These are phyloP conservation scores for Drosophila neocordata DNA, from an alignment of 1,140 invertebrate species.

Conservation along the genomic window DNA sequence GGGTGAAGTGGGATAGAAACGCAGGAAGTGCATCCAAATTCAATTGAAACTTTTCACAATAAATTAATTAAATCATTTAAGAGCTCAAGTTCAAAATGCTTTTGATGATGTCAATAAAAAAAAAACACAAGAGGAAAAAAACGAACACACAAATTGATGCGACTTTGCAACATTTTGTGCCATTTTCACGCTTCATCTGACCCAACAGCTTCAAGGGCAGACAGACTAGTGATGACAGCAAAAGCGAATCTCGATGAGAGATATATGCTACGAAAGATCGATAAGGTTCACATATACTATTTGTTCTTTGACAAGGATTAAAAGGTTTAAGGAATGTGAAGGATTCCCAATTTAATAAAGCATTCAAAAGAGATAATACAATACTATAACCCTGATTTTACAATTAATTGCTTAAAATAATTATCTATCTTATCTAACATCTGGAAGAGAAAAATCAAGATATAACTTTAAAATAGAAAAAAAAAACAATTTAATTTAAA, in stretches of 20 bases:
- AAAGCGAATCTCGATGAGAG: slow-evolving; percentile 39
- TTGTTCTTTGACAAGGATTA: not conserved
- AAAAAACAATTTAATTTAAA: too few species aligned
- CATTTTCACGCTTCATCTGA: slow-evolving; percentile 73
- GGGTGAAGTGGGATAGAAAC: not conserved
- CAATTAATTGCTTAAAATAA: too few species aligned
- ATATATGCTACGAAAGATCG: slow-evolving; percentile 14
- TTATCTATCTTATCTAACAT: too few species aligned
- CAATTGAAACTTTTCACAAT: slow-evolving; percentile 73
- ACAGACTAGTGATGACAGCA: slow-evolving; percentile 24
- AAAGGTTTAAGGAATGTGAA: too few species aligned
- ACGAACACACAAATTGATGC: not conserved
- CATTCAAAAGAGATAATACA: too few species aligned
- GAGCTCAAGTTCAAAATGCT: slow-evolving; percentile 70
- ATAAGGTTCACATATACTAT: not conserved
- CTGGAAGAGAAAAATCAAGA: too few species aligned
- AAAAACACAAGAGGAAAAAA: slow-evolving; percentile 28
- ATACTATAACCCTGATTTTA: too few species aligned
- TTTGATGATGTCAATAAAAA: slow-evolving; percentile 44
- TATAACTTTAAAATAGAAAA: too few species aligned
- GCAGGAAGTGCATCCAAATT: slow-evolving; percentile 48
- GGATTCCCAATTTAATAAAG: too few species aligned
- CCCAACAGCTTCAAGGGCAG: slow-evolving; percentile 47
- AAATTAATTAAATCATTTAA: slow-evolving; percentile 80
- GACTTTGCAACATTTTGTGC: slow-evolving; percentile 43